A percentile compares a stretch with the other conserved stretches of the same genome.
Evolutionary conservation across 2,113 vertebrate genomes (phyloP).

Genomic region (Gallinago jamesoni): DNA sequence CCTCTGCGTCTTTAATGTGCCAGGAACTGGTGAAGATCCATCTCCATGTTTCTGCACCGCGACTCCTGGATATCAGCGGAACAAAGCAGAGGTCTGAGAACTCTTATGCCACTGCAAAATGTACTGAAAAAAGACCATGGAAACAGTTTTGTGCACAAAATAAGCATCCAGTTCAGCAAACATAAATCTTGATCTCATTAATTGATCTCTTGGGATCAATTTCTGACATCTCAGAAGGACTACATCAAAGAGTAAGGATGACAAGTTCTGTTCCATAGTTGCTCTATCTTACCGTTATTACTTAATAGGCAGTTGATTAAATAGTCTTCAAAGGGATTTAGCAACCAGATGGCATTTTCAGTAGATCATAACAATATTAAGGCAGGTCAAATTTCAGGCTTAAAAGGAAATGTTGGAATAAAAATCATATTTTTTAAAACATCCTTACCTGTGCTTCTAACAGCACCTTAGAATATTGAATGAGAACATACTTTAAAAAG

Average conservation of each 20-base stretch:
- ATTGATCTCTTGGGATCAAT: neutral
- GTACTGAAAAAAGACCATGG: neutral
- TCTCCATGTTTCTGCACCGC: neutral
- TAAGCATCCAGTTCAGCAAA: neutral
- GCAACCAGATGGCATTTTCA: conserved; percentile 2
- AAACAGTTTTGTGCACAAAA: neutral
- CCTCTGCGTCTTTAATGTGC: neutral
- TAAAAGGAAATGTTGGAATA: neutral
- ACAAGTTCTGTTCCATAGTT: neutral
- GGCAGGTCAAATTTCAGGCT: neutral
- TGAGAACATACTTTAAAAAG: neutral
- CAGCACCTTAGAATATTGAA: neutral
- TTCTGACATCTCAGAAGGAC: conserved; percentile 2
- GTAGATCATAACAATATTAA: neutral
- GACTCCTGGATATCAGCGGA: neutral
- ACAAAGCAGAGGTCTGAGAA: neutral
- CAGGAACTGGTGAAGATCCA: neutral
- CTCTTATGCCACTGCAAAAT: neutral
- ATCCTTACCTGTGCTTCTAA: neutral
- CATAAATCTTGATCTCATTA: neutral
- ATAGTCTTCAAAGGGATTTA: conserved; percentile 36
- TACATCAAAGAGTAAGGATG: conserved; percentile 17
- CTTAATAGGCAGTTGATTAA: conserved; percentile 20
- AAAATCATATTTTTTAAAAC: neutral
- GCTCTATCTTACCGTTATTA: neutral